Percentiles rank a stretch among this genome's conserved stretches.
These are phyloP conservation scores for Aspidiotus rigidus DNA, from an alignment of 2,888 invertebrate genomes.

Conservation along the genomic window DNA sequence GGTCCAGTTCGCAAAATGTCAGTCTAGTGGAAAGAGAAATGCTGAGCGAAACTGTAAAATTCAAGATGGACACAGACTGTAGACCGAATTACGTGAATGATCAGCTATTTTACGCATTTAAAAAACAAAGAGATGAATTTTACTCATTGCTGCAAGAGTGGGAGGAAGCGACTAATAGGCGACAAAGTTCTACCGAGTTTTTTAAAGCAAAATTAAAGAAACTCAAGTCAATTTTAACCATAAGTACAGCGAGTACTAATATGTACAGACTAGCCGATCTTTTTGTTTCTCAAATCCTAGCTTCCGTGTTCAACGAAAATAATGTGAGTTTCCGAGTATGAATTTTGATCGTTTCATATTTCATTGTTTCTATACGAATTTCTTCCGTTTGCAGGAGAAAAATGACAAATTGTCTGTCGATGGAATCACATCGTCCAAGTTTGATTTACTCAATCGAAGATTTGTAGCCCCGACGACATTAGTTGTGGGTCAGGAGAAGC, in stretches of 20 bases:
- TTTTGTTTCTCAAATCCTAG: slow-evolving; percentile 27
- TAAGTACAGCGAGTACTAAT: slow-evolving; percentile 14
- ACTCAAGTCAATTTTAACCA: slow-evolving; percentile 18
- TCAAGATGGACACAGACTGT: slow-evolving; percentile 23
- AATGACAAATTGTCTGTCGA: background rate
- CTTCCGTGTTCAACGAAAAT: slow-evolving; percentile 28
- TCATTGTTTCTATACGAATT: background rate
- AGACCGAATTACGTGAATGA: slow-evolving; percentile 22
- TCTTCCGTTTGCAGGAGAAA: slow-evolving; percentile 12
- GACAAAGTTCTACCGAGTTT: slow-evolving; percentile 16
- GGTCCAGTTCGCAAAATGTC: slow-evolving; percentile 4
- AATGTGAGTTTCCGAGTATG: slow-evolving; percentile 3
- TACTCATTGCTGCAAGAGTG: slow-evolving; percentile 24
- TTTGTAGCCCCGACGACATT: slow-evolving; percentile 22
- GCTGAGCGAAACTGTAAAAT: slow-evolving; percentile 23
- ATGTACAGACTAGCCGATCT: slow-evolving; percentile 26
- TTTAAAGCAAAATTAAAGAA: slow-evolving; percentile 22
- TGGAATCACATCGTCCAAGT: slow-evolving; percentile 18
- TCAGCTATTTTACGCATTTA: slow-evolving; percentile 22
- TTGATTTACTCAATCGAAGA: slow-evolving; percentile 22
- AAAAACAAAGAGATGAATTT: slow-evolving; percentile 27
- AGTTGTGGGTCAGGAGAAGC: slow-evolving; percentile 21
- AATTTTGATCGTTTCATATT: background rate
- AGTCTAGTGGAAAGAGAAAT: slow-evolving; percentile 21
- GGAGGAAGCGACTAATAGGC: slow-evolving; percentile 13